phyloP scores from a whole-genome alignment of 92 coral and sea anemone genomes.

The Nematostella vectensis region DNA sequence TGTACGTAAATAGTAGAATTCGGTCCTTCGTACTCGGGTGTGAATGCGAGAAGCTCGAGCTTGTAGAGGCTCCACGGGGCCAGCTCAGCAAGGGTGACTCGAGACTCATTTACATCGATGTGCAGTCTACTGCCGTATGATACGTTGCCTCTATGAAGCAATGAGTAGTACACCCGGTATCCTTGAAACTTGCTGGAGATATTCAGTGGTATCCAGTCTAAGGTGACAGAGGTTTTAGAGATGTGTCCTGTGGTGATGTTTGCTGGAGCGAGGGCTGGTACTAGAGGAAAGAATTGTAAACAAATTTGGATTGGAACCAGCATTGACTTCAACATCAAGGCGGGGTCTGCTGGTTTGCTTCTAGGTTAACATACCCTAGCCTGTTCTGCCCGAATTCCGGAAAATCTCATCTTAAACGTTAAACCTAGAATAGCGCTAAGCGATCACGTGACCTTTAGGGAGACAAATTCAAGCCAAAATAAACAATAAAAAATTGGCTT shows the following conservation, averaged over 20 bases:
- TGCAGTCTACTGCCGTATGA: background rate
- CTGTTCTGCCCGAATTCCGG: too few species aligned
- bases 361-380: too few species aligned
- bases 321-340: too few species aligned
- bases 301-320: too few species aligned
- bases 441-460: too few species aligned
- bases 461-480: too few species aligned
- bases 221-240: background rate
- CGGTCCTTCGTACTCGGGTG: constrained; percentile 3
- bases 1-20: background rate
- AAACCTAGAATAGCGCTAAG: too few species aligned
- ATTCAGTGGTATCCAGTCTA: background rate
- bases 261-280: background rate
- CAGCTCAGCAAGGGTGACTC: background rate
- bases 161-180: background rate
- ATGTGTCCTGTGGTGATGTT: background rate
- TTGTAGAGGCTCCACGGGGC: background rate
- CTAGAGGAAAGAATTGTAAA: background rate
- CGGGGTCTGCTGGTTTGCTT: too few species aligned
- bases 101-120: background rate
- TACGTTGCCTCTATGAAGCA: background rate
- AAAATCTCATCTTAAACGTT: too few species aligned
- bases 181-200: background rate
- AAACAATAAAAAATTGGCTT: too few species aligned
- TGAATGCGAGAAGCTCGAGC: background rate